Base-by-base conservation (phyloP, 1,140 invertebrate genomes). In the Stegodyphus dumicola region DNA sequence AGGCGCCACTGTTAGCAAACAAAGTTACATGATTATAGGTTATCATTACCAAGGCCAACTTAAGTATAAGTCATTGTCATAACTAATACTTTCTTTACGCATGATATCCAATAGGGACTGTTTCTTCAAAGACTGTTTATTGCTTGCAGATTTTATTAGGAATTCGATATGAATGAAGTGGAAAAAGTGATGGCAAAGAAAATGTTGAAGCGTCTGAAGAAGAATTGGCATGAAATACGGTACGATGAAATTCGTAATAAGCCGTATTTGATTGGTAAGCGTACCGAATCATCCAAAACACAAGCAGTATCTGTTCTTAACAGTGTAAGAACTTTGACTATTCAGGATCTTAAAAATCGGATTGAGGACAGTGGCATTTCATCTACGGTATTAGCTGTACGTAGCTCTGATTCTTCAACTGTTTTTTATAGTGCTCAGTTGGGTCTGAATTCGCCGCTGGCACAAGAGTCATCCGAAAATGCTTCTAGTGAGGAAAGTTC, bases 171-270 rank as follows among this genome's bases (percentile, higher is more conserved):
- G 56, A 15, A 60, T 56, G 78, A 81, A 60, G 9, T 18, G 11
- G 80, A 83, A 66, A 75, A 83, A 66, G 7, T 6, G 17, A 5
- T 33, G 4, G 65, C 80, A 13, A 75, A 52, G 74, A 65, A 64
- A 13, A 6, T 66, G 11, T 17, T 13, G 54, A 83, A 66, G 49
- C 70, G 51, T 49, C 17, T 80, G 6, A 33, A 48, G 17, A 33
- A 64, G 0, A 17, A 15, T 54, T 74, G 70, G 71, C 13, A 13
- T 52, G 70, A 74, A 13, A 7, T 83, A 33, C 60, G 71, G n/a
- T 83, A 74, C n/a, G 71, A 75, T 75, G 80, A 83, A 83, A 75
- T 65, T 10, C 54, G 60, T 15, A 65, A 75, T 65, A 70, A 71
- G 51, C 77, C 77, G 9, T 83, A 74, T 53, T 18, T 83, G 10